These are phyloP conservation scores for Drosophila buzzatii DNA, from an alignment of 2,888 invertebrate species.

Conservation along the genomic window DNA sequence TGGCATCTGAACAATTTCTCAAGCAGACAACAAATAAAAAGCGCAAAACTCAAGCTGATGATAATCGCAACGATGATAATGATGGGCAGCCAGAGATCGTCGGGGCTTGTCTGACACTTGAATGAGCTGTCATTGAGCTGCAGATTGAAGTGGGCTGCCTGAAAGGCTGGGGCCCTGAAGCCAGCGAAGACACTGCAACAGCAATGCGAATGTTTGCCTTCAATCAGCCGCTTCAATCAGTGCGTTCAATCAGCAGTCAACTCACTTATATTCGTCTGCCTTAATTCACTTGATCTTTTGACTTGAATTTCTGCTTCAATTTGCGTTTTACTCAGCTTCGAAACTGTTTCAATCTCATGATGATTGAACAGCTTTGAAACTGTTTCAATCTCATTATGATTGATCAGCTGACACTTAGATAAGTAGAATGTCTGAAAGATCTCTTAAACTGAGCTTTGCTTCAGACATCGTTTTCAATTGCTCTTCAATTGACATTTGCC, in stretches of 20 bases:
- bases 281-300: constrained; percentile 1
- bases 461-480: too few relatives aligned
- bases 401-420: background rate
- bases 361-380: background rate
- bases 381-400: background rate
- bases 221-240: constrained; percentile 10
- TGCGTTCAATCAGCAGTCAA: constrained; percentile 11
- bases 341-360: background rate
- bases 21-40: constrained; percentile 70
- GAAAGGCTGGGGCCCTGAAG: background rate
- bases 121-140: constrained; percentile 63
- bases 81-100: constrained; percentile 36
- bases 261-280: background rate
- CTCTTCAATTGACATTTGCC: too few relatives aligned
- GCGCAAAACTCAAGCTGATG: constrained; percentile 50
- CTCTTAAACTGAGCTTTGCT: too few relatives aligned
- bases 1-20: constrained; percentile 75
- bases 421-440: too few relatives aligned
- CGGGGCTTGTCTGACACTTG: constrained; percentile 55
- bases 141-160: constrained; percentile 32
- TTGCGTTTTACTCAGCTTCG: background rate
- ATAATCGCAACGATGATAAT: constrained; percentile 30
- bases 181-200: background rate
- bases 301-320: background rate
- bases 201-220: background rate